These are phyloP conservation scores for Odontamblyopus rebecca DNA, from an alignment of 2,797 vertebrate genomes.

Conservation along the genomic window DNA sequence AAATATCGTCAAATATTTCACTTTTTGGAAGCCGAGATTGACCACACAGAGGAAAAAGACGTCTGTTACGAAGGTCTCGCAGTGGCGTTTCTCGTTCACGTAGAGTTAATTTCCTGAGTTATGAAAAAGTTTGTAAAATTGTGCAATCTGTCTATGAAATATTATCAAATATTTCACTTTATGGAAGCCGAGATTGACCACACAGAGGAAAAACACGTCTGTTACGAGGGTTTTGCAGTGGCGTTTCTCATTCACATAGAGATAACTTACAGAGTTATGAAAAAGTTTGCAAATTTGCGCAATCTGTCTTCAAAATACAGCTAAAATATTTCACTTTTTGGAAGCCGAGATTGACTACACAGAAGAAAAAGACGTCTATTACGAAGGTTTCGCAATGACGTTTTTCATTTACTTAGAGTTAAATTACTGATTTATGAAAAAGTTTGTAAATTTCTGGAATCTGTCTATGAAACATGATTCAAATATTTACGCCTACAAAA, in stretches of 20 bases:
- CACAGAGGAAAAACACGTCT: conserved; percentile 23
- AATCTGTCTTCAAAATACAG: too few relatives aligned
- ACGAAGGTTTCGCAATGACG: too few relatives aligned
- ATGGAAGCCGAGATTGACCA: neutral
- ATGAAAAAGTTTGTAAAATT: neutral
- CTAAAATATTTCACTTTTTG: too few relatives aligned
- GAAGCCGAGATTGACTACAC: too few relatives aligned
- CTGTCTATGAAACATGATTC: too few relatives aligned
- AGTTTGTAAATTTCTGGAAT: too few relatives aligned
- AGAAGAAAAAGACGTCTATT: too few relatives aligned
- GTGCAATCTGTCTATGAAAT: neutral
- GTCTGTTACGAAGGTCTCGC: conserved; percentile 28
- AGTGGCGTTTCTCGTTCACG: conserved; percentile 5
- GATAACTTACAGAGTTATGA: neutral
- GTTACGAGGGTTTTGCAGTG: conserved; percentile 20
- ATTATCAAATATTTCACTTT: neutral
- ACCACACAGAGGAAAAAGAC: conserved; percentile 3
- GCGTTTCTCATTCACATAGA: conserved; percentile 6
- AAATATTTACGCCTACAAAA: too few relatives aligned
- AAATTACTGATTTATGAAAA: too few relatives aligned
- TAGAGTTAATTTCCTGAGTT: neutral
- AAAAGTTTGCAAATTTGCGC: neutral
- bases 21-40: too few relatives aligned
- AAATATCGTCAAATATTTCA: too few relatives aligned
- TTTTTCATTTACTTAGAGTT: too few relatives aligned